A percentile compares a stretch with the other conserved stretches of the same genome.
Conservation (phyloP, 2,113 vertebrate species). For the Zosterops pallidus region DNA sequence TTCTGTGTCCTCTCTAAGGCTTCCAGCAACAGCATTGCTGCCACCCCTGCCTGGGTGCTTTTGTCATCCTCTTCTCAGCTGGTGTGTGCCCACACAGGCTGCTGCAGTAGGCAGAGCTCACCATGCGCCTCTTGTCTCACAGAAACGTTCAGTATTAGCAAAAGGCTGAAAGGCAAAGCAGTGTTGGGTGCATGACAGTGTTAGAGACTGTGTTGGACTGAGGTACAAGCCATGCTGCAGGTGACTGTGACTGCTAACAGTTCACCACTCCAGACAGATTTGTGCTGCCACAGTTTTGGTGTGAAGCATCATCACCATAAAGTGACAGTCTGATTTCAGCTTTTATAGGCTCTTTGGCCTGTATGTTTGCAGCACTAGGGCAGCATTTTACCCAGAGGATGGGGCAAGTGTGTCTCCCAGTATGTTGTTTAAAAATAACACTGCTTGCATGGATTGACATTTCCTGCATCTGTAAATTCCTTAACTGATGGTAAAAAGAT, state of each 20-base stretch:
- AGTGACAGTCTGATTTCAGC: not conserved
- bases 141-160: not conserved
- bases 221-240: not conserved
- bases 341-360: not conserved
- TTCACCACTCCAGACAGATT: not conserved
- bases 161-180: not conserved
- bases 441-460: accelerated
- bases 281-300: not conserved
- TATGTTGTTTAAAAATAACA: not conserved
- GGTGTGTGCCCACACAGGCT: not conserved
- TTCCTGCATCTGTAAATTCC: not conserved
- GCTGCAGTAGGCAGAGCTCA: not conserved
- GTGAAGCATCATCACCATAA: not conserved
- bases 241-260: not conserved
- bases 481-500: not conserved
- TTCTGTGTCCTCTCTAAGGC: not conserved
- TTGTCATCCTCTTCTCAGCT: not conserved
- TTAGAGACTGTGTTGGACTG: not conserved
- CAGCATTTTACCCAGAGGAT: not conserved
- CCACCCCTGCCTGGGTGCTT: not conserved
- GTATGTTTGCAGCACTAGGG: not conserved
- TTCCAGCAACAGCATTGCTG: not conserved
- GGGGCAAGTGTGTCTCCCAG: not conserved
- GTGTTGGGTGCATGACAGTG: not conserved
- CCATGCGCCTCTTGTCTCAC: not conserved